Evolutionary conservation across 2,113 vertebrate genomes (phyloP), one percentile per base, ranked within the genome.

Genomic region (Empidonax traillii): DNA sequence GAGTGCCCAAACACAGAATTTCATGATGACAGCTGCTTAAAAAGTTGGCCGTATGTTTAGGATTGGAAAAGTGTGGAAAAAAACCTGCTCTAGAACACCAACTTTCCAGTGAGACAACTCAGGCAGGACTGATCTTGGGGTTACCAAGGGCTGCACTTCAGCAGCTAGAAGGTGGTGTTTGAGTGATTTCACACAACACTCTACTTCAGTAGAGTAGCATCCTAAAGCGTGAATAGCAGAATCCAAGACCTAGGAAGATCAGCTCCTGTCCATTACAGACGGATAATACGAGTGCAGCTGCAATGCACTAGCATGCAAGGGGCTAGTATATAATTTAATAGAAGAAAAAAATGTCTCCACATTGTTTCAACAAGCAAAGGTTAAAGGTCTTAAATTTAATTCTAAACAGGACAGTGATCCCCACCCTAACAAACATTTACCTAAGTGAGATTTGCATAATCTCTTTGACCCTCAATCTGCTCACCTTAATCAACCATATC

Each of bases 401-500:
- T 95, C 85, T 88, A 19, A 95, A 93, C 28, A 78, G 84, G 90
- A 74, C 90, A 74, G 59, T 59, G 71, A 89, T 71, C 39, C 35
- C 52, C n/a, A 2, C 68, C 68, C 31, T 39, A 80, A 86, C 56
- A 87, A 95, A 92, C 51, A 86, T 88, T 93, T 93, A 92, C 72
- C 35, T 90, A 85, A 87, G 55, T 37, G 31, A 86, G 59, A 96
- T 97, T 90, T 94, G 49, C 88, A 95, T 94, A 93, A 92, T 96
- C 90, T 88, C 52, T 88, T 71, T 95, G 92, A 81, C 69, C 61
- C 76, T 75, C 53, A 88, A 67, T 93, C 75, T 90, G 79, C 46
- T 84, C 61, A 75, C 21, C 41, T 89, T 88, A 78, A 92, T 95
- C 72, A 92, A 68, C 47, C 37, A 73, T 39, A 93, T 44, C 7